Evolutionary conservation across 2,113 vertebrate genomes (phyloP).

Genomic region (Gallinago media): DNA sequence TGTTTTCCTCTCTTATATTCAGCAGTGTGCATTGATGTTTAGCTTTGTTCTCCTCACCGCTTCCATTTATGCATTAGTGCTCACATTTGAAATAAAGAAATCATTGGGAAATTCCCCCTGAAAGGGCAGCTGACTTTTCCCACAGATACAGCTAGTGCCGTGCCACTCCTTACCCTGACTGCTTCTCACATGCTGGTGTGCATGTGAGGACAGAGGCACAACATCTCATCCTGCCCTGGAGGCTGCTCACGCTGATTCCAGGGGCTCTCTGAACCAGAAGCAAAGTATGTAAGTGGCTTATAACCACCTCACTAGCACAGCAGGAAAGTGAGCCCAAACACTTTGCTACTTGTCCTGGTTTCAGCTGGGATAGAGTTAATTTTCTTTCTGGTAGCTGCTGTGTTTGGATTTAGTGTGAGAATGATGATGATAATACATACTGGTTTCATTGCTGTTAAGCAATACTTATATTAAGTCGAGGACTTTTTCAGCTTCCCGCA

Average conservation of each 20-base stretch:
- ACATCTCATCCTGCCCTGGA: background rate
- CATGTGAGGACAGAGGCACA: background rate
- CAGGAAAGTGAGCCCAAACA: background rate
- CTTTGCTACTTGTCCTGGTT: background rate
- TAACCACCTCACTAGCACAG: background rate
- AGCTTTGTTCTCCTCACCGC: background rate
- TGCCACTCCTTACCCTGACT: background rate
- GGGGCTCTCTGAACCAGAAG: background rate
- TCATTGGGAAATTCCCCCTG: background rate
- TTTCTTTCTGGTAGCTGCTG: background rate
- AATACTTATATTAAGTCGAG: background rate
- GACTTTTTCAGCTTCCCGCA: background rate
- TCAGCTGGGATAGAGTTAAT: background rate
- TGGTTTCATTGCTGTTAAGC: background rate
- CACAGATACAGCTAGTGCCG: background rate
- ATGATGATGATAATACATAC: background rate
- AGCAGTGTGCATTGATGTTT: background rate
- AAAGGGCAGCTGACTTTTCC: background rate
- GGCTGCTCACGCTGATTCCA: background rate
- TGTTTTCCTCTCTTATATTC: background rate
- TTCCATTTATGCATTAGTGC: background rate
- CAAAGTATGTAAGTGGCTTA: background rate
- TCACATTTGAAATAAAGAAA: background rate
- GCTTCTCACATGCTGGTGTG: rapidly evolving
- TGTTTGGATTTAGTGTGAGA: background rate